A percentile compares a stretch with the other conserved stretches of the same genome.
These are phyloP conservation scores for Cyphomyrus plagiostoma DNA, from an alignment of 2,113 vertebrate genomes.

Conservation along the genomic window DNA sequence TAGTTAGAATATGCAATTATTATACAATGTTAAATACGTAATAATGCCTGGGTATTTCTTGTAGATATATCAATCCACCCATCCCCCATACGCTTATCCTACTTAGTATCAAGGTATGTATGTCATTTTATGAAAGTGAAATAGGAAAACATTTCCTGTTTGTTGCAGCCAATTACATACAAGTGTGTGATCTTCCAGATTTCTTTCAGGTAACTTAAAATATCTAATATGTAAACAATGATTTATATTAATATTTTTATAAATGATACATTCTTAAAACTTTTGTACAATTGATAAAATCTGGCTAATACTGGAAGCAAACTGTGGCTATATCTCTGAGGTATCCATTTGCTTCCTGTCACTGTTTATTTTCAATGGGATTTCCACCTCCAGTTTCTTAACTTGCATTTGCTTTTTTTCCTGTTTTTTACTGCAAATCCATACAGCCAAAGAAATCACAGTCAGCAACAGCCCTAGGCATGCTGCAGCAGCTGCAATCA, in stretches of 20 bases:
- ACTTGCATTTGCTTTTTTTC: conserved; percentile 68
- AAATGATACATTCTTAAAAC: not conserved
- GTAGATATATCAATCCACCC: not conserved
- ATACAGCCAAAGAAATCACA: conserved; percentile 76
- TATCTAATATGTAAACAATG: conserved; percentile 10
- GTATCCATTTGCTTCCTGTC: conserved; percentile 81
- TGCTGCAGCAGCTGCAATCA: conserved; percentile 77
- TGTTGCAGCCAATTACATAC: not conserved
- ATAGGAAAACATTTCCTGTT: not conserved
- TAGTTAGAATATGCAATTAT: not conserved
- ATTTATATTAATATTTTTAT: not conserved
- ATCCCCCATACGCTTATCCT: not conserved
- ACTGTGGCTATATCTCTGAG: conserved; percentile 45
- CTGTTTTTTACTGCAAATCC: conserved; percentile 76
- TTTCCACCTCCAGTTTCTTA: conserved; percentile 72
- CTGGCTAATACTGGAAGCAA: not conserved
- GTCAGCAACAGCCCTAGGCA: conserved; percentile 75
- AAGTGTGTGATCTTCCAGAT: not conserved
- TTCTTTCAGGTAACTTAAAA: not conserved
- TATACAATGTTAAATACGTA: not conserved
- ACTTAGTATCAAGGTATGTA: not conserved
- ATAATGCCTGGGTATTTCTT: not conserved
- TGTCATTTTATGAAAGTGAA: not conserved
- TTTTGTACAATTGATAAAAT: not conserved
- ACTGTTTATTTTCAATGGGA: conserved; percentile 83